These are phyloP conservation scores for Bicyclus anynana DNA, from an alignment of 1,140 invertebrate genomes.

Conservation along the genomic window DNA sequence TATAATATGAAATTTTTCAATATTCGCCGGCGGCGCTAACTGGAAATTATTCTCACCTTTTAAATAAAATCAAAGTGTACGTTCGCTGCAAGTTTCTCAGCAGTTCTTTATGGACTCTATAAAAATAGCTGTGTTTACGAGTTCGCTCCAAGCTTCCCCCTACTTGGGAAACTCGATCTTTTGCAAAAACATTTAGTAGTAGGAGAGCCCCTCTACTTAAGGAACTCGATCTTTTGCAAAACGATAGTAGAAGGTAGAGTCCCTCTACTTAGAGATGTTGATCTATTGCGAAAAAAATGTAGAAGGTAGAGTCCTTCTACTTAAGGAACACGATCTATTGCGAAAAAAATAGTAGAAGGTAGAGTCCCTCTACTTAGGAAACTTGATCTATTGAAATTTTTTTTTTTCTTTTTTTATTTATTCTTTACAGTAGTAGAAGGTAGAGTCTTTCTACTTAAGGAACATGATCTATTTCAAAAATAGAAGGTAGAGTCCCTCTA, in stretches of 20 bases:
- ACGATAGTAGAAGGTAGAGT: no score
- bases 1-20: constrained; percentile 30
- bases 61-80: constrained; percentile 57
- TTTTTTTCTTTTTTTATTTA: no score
- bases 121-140: constrained; percentile 48
- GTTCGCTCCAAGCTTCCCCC: constrained; percentile 1
- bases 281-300: no score
- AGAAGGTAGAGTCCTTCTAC: no score
- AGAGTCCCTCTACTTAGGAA: constrained; percentile 5
- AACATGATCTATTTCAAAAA: constrained; percentile 8
- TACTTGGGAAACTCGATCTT: constrained; percentile 14
- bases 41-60: constrained; percentile 41
- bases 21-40: constrained; percentile 30
- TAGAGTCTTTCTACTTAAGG: constrained; percentile 3
- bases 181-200: neutral
- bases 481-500: no score
- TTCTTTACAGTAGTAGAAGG: no score
- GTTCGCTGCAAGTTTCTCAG: constrained; percentile 22
- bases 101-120: constrained; percentile 45
- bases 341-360: no score
- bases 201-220: constrained; percentile 1
- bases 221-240: constrained; percentile 9
- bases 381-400: constrained; percentile 5
- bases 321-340: no score
- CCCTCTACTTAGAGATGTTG: constrained; percentile 7